phyloP scores from a whole-genome alignment of 2,797 vertebrate genomes.

The Eulemur albifrons region DNA sequence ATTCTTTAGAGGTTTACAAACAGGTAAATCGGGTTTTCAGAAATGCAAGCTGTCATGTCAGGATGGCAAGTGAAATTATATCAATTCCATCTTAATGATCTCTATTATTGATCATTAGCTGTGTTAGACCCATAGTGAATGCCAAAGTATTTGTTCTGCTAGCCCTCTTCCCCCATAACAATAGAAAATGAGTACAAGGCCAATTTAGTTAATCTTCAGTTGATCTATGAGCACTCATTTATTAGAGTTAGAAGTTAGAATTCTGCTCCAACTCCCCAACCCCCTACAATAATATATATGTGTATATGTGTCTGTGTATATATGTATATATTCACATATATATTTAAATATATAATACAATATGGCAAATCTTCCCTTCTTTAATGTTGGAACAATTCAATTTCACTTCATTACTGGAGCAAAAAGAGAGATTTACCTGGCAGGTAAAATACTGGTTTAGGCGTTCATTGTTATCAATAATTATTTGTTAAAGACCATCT shows the following conservation, averaged over 20 bases:
- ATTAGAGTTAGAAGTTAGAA: not conserved
- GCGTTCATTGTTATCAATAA: not conserved
- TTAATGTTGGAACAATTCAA: not conserved
- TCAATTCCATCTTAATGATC: not conserved
- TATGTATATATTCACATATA: not conserved
- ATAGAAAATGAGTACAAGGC: not conserved
- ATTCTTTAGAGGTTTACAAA: not conserved
- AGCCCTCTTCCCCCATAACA: not conserved
- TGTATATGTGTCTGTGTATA: not conserved
- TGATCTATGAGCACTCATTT: not conserved
- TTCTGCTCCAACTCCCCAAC: not conserved
- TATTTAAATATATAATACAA: not conserved
- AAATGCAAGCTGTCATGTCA: not conserved
- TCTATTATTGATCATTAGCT: not conserved
- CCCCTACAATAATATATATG: not conserved
- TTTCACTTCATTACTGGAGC: not conserved
- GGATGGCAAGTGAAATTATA: not conserved
- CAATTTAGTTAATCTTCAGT: not conserved
- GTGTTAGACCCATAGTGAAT: not conserved
- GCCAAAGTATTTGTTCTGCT: not conserved
- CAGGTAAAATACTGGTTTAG: not conserved
- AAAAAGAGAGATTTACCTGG: not conserved
- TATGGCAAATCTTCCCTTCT: not conserved
- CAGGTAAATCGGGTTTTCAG: not conserved
- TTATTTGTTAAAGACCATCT: not conserved